These are phyloP conservation scores for Habrosyne pyritoides DNA, from an alignment of 2,888 invertebrate genomes.

Conservation along the genomic window DNA sequence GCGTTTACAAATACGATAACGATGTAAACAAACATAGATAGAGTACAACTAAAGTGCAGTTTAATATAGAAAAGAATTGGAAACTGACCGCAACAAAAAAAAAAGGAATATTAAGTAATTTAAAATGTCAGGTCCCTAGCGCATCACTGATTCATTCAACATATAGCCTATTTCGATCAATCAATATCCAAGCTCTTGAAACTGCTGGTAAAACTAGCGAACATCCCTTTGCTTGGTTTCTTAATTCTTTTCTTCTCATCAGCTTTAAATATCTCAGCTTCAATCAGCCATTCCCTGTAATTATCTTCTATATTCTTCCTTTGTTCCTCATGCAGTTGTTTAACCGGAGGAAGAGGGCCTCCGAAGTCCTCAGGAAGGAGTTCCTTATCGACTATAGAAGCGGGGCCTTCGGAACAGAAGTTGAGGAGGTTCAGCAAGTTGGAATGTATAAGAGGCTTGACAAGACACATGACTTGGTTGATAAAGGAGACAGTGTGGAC, in stretches of 20 bases:
- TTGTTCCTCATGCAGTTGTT: conserved; percentile 82
- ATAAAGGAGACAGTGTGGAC: conserved; percentile 87
- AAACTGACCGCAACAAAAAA: background rate
- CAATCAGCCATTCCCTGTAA: conserved; percentile 85
- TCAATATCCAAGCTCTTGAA: conserved; percentile 79
- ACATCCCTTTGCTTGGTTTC: conserved; percentile 77
- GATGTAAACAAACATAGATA: background rate
- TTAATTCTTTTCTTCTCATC: conserved; percentile 76
- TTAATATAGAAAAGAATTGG: background rate
- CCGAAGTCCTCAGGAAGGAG: conserved; percentile 84
- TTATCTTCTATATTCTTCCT: conserved; percentile 82
- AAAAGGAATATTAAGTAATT: conserved; percentile 1
- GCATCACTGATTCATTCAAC: conserved; percentile 20
- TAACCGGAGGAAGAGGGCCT: conserved; percentile 80
- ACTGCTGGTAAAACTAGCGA: conserved; percentile 76
- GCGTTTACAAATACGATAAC: background rate
- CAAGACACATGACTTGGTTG: conserved; percentile 86
- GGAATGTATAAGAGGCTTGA: conserved; percentile 85
- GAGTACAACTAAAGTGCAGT: background rate
- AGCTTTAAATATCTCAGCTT: conserved; percentile 82
- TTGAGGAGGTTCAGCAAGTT: conserved; percentile 84
- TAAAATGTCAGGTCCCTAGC: conserved; percentile 50
- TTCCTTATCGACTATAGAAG: conserved; percentile 70
- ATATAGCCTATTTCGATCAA: conserved; percentile 44
- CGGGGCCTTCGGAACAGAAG: conserved; percentile 81